phyloP scores from a whole-genome alignment of 2,888 invertebrate species.

The Tenthredo livida region DNA sequence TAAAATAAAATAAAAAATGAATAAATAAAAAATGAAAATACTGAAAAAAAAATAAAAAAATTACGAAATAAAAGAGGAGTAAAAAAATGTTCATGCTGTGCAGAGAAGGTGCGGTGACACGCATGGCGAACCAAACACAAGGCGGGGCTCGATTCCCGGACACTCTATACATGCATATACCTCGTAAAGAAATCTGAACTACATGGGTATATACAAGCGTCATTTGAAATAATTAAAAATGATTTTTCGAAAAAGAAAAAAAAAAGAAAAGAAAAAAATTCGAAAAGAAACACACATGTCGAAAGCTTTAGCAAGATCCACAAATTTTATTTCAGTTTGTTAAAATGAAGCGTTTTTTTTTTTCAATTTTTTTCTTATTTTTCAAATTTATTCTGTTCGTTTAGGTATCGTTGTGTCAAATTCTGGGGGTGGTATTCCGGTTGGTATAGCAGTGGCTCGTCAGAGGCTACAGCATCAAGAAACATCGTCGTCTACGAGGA shows the following conservation, averaged over 20 bases:
- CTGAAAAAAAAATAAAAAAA: background rate
- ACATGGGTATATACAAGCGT: constrained; percentile 11
- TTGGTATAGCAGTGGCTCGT: constrained; percentile 91
- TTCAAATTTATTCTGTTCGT: background rate
- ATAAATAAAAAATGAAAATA: background rate
- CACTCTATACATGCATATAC: background rate
- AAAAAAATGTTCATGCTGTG: constrained; percentile 25
- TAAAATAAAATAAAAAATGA: background rate
- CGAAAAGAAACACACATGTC: too few species aligned
- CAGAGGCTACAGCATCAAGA: constrained; percentile 86
- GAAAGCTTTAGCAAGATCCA: too few species aligned
- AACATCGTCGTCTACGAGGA: constrained; percentile 79
- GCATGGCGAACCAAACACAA: constrained; percentile 75
- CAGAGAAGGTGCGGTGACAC: constrained; percentile 75
- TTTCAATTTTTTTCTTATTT: background rate
- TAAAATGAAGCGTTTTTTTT: background rate
- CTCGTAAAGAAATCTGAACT: background rate
- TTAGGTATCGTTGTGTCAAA: constrained; percentile 74
- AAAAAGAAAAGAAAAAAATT: background rate
- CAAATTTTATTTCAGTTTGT: background rate
- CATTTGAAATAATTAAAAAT: constrained; percentile 8
- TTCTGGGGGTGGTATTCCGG: constrained; percentile 82
- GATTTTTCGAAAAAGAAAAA: background rate
- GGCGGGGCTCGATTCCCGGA: constrained; percentile 71
- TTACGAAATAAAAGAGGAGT: background rate